Base-by-base conservation (phyloP, 2,113 vertebrate species). In the Channa argus region DNA sequence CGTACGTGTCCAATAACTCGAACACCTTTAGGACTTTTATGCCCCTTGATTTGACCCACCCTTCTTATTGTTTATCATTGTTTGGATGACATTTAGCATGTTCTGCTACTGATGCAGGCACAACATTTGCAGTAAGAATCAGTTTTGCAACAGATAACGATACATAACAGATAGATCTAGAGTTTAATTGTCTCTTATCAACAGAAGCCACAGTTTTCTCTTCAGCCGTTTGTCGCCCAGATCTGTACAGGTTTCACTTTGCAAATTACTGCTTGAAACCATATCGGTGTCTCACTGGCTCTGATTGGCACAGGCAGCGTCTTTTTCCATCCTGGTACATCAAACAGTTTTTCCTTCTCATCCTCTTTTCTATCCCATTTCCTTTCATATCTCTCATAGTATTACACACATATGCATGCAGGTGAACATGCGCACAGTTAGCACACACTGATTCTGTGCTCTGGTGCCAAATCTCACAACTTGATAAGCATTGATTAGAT, bases 401-500 rank as follows among this genome's bases (percentile, higher is more conserved):
- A 34, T 24, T 10, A 15, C 59, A 53, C 8, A 7, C 43, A 33
- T 50, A 14, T 41, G 44, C 34, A 34, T 2, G 7, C 14, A 5
- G 8, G 24, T 5, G 6, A 6, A 33, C 11, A 36, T 5, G 39
- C 47, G 49, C 49, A 24, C 47, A 41, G 2, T 69, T 41, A 38
- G 37, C 53, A 36, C 15, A 5, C 33, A 12, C 64, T 38, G 36
- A 10, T 72, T 63, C 37, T 2, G 15, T 50, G 52, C 45, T 13
- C 62, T 10, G 10, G 11, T 67, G 71, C 43, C 63, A 66, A 59
- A 53, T 13, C 1, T 65, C 33, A 53, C 45, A 56, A 75, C 77
- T 55, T 86, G 77, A 84, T 83, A 56, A 75, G 60, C 56, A 82
- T 79, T 64, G 78, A 88, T 82, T 62, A 54, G 61, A 77, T 74